phyloP scores from a whole-genome alignment of 2,797 vertebrate species.

The Emys orbicularis region DNA sequence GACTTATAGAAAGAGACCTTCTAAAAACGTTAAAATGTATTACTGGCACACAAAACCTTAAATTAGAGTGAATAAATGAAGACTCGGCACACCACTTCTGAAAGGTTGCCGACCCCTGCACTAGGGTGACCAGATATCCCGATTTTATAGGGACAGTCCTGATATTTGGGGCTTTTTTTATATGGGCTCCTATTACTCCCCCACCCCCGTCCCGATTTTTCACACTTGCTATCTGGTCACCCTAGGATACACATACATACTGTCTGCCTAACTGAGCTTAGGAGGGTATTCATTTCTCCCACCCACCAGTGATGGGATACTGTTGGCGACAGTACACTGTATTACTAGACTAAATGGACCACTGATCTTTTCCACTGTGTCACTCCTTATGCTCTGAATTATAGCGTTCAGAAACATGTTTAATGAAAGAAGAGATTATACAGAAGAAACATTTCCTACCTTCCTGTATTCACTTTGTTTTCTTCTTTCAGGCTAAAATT shows the following conservation, averaged over 20 bases:
- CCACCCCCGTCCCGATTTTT: too few relatives aligned
- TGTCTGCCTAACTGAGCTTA: not conserved
- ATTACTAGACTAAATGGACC: not conserved
- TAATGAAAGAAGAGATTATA: not conserved
- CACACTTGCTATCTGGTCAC: too few relatives aligned
- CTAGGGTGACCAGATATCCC: too few relatives aligned
- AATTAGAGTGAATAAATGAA: too few relatives aligned
- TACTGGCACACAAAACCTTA: too few relatives aligned
- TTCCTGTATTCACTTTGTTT: slow-evolving; percentile 29
- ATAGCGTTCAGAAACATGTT: not conserved
- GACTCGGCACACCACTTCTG: too few relatives aligned
- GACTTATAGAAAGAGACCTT: too few relatives aligned
- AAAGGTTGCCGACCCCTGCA: too few relatives aligned
- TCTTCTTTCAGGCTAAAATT: slow-evolving; percentile 74
- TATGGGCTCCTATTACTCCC: too few relatives aligned
- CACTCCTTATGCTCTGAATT: not conserved
- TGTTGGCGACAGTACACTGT: not conserved
- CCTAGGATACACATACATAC: not conserved
- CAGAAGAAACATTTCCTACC: not conserved
- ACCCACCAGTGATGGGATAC: not conserved
- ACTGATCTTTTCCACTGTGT: not conserved
- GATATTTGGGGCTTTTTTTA: too few relatives aligned
- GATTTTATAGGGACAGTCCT: too few relatives aligned
- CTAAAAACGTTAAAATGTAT: too few relatives aligned
- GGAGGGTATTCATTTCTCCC: not conserved